Evolutionary conservation across 2,797 vertebrate genomes (phyloP), one percentile per base, ranked within the genome.

Genomic region (Buceros bicornis): DNA sequence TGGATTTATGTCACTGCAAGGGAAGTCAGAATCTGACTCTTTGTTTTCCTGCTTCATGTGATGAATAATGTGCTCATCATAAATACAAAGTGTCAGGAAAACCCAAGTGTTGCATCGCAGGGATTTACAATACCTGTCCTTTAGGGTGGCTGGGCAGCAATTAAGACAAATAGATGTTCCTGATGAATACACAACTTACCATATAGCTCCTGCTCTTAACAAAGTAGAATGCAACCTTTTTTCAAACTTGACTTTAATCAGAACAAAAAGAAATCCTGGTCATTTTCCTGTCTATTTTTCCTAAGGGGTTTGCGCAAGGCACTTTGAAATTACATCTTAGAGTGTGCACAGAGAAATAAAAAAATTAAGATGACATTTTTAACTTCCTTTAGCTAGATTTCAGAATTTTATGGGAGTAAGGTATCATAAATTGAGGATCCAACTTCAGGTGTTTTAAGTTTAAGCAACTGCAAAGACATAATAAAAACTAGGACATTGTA

Each of bases 11-110:
- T 79, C 73, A 77, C 60, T 90, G 48, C 15, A 54, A 87, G 25
- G 58, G 43, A 93, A 91, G 95, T 77, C 53, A 81, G 86, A 82
- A 89, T 73, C 35, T 33, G 47, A 35, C 33, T 90, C 37, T 78
- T 42, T 84, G 73, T 93, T 97, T 93, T 89, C 71, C 10, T 87
- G 26, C n/a, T 87, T 77, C 80, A 71, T 80, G 31, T 60, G 67
- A 74, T 77, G 33, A 94, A 71, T 77, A 89, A 70, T 2, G 2
- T 25, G 31, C 47, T 70, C 48, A 50, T 71, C 48, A 69, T 70
- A 95, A 95, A 84, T 43, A 80, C 13, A 69, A 14, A 43, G 17
- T 47, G 35, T 80, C 74, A 70, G 78, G 67, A 96, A 82, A 74
- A n/a, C 13, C 26, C 45, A 47, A 28, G n/a, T 67, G 21, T 89